Evolutionary conservation across 2,888 invertebrate species (phyloP).

Genomic region (Pogonocherus hispidulus): DNA sequence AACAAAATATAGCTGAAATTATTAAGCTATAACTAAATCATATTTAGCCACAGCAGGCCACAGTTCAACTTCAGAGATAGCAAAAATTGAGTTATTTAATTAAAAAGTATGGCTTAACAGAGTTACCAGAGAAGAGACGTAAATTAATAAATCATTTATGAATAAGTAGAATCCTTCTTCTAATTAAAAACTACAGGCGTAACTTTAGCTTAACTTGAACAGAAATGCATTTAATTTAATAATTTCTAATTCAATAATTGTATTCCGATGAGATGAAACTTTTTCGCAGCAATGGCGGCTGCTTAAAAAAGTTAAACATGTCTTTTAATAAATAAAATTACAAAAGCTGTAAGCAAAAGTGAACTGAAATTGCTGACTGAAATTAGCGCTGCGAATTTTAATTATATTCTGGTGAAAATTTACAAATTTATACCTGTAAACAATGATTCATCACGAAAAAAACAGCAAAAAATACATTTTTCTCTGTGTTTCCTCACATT

Average conservation of each 20-base stretch:
- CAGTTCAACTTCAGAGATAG: background rate
- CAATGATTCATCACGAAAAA: too few relatives aligned
- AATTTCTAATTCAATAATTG: background rate
- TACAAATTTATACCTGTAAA: too few relatives aligned
- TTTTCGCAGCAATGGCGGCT: background rate
- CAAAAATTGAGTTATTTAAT: background rate
- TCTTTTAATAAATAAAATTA: background rate
- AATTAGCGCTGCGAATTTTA: too few relatives aligned
- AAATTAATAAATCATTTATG: conserved; percentile 1
- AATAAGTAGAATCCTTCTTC: background rate
- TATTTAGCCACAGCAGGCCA: too few relatives aligned
- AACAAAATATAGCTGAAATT: too few relatives aligned
- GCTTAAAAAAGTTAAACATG: background rate
- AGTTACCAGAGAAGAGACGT: background rate
- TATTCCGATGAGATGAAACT: background rate
- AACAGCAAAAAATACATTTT: too few relatives aligned
- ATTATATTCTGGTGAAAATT: too few relatives aligned
- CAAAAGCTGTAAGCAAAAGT: too few relatives aligned
- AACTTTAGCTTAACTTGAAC: background rate
- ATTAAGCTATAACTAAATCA: too few relatives aligned
- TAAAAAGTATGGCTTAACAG: background rate
- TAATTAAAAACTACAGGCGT: background rate
- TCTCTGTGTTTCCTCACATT: too few relatives aligned
- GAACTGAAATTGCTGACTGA: too few relatives aligned
- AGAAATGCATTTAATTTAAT: background rate